phyloP scores from a whole-genome alignment of 2,888 invertebrate genomes.

The Acanthoscelides obtectus region DNA sequence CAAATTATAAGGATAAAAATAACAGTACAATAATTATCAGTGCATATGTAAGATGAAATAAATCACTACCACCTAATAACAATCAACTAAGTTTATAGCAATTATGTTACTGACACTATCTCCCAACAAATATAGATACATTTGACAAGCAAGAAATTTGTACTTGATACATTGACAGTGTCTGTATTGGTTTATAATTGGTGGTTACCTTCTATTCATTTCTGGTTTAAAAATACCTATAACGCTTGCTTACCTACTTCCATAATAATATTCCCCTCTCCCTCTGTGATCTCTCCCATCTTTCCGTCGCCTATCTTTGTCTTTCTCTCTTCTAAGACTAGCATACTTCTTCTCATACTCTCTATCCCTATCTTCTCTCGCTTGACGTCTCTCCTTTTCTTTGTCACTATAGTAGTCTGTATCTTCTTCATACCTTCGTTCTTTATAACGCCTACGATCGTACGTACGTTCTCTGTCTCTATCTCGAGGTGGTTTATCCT shows the following conservation, averaged over 20 bases:
- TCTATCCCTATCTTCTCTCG: conserved; percentile 39
- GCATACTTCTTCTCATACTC: conserved; percentile 44
- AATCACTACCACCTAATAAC: no score
- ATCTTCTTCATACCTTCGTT: conserved; percentile 58
- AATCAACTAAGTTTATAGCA: no score
- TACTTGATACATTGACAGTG: no score
- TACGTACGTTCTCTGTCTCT: conserved; percentile 30
- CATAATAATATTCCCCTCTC: conserved; percentile 28
- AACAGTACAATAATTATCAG: no score
- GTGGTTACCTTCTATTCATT: no score
- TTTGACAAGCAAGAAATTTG: no score
- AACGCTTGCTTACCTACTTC: conserved; percentile 26
- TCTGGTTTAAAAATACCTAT: no score
- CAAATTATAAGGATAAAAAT: no score
- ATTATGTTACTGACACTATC: no score
- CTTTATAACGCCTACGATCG: conserved; percentile 37
- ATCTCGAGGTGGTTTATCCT: conserved; percentile 23
- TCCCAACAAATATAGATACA: no score
- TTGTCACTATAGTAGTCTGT: conserved; percentile 66
- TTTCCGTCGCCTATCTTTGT: conserved; percentile 41
- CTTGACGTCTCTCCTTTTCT: conserved; percentile 51
- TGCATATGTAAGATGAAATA: no score
- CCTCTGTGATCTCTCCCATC: conserved; percentile 41
- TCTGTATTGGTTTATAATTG: no score
- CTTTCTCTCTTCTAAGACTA: conserved; percentile 43